phyloP scores from a whole-genome alignment of 35 echinoderm and acorn worm genomes.

The Apostichopus californicus region DNA sequence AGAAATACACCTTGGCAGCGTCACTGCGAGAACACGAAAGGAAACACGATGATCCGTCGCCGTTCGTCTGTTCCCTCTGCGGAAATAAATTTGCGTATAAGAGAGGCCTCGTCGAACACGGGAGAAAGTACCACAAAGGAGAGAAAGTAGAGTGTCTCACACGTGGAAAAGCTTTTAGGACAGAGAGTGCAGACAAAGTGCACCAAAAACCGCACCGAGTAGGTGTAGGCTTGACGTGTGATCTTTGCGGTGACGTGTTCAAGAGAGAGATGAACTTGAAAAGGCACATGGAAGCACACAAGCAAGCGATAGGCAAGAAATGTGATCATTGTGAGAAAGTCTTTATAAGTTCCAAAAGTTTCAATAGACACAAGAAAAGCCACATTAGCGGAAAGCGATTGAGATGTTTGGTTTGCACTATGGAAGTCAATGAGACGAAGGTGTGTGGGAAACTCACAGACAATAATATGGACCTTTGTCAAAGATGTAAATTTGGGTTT shows the following conservation, averaged over 20 bases:
- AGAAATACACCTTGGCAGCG: neutral
- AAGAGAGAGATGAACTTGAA: neutral
- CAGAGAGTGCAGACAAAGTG: neutral
- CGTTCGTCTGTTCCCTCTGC: neutral
- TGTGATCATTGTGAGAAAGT: neutral
- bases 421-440: neutral
- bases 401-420: neutral
- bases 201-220: neutral
- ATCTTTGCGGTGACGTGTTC: neutral
- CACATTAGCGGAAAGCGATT: neutral
- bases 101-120: neutral
- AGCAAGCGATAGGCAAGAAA: neutral
- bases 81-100: neutral
- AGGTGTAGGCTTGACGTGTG: neutral
- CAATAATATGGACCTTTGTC: no score
- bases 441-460: no score
- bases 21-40: no score
- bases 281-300: neutral
- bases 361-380: neutral
- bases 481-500: no score
- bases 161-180: neutral
- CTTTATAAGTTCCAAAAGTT: neutral
- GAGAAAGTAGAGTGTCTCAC: neutral
- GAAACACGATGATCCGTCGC: neutral
- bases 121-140: neutral